A percentile compares a stretch with the other conserved stretches of the same genome.
phyloP scores from a whole-genome alignment of 2,113 vertebrate genomes.

The Syrmaticus mikado region DNA sequence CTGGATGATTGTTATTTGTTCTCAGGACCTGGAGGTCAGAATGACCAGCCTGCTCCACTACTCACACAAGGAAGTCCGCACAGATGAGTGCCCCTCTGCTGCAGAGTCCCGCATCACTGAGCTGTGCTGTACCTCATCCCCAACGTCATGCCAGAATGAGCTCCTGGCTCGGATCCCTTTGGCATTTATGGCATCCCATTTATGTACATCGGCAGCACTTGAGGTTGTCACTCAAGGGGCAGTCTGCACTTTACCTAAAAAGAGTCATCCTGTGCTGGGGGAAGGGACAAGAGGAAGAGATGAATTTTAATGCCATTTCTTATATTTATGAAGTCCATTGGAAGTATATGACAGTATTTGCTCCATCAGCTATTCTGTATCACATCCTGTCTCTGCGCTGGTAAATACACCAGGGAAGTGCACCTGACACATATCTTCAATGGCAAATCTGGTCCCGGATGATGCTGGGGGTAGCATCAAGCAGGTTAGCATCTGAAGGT shows the following conservation, averaged over 20 bases:
- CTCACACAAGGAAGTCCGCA: not conserved
- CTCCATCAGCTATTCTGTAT: not conserved
- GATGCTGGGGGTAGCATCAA: not conserved
- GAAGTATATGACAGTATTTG: not conserved
- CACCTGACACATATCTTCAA: fast-evolving
- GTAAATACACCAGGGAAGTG: not conserved
- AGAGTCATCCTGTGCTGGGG: not conserved
- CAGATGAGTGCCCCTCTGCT: not conserved
- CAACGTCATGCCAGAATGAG: fast-evolving
- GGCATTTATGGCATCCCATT: not conserved
- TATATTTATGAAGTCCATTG: not conserved
- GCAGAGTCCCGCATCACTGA: not conserved
- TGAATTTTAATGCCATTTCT: not conserved
- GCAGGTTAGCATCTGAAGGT: not conserved
- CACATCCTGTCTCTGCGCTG: not conserved
- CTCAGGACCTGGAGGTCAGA: not conserved
- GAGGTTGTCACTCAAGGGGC: fast-evolving
- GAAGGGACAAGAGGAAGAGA: not conserved
- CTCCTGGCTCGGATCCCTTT: not conserved
- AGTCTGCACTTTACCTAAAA: not conserved
- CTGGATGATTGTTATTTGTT: not conserved
- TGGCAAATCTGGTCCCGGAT: fast-evolving
- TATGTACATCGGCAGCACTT: not conserved
- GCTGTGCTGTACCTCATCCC: not conserved
- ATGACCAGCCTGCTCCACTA: not conserved